phyloP scores from a whole-genome alignment of 2,113 vertebrate genomes.

The Ciconia maguari region DNA sequence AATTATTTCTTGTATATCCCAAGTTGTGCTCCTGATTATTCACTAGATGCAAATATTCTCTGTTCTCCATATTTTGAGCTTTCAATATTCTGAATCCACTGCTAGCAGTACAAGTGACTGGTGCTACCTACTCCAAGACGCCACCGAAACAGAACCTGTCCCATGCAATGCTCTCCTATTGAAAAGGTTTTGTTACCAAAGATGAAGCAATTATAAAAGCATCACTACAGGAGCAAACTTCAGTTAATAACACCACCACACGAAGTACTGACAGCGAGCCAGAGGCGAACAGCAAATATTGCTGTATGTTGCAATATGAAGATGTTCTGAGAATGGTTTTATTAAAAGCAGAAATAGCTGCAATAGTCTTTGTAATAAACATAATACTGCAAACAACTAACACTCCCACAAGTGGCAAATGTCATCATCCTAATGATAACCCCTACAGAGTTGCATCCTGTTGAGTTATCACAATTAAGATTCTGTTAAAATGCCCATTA shows the following conservation, averaged over 20 bases:
- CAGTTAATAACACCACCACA: background rate
- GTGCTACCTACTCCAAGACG: background rate
- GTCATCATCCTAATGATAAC: background rate
- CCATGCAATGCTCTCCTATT: background rate
- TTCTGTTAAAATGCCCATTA: slow-evolving; percentile 65
- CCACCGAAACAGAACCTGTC: background rate
- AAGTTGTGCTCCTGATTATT: background rate
- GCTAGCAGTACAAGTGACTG: background rate
- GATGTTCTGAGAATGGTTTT: background rate
- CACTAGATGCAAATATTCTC: background rate
- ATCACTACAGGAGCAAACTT: background rate
- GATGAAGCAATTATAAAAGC: background rate
- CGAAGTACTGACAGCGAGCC: background rate
- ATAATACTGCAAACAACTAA: slow-evolving; percentile 46
- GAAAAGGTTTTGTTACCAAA: background rate
- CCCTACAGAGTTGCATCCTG: slow-evolving; percentile 1
- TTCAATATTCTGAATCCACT: background rate
- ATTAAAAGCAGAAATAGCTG: background rate
- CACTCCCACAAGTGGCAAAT: background rate
- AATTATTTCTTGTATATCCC: background rate
- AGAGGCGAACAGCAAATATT: background rate
- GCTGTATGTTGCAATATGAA: background rate
- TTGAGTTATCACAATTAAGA: slow-evolving; percentile 44
- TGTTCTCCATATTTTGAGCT: background rate
- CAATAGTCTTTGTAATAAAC: background rate